Evolutionary conservation across 2,888 invertebrate genomes (phyloP), one percentile per base, ranked within the genome.

Genomic region (Pyralis farinalis): DNA sequence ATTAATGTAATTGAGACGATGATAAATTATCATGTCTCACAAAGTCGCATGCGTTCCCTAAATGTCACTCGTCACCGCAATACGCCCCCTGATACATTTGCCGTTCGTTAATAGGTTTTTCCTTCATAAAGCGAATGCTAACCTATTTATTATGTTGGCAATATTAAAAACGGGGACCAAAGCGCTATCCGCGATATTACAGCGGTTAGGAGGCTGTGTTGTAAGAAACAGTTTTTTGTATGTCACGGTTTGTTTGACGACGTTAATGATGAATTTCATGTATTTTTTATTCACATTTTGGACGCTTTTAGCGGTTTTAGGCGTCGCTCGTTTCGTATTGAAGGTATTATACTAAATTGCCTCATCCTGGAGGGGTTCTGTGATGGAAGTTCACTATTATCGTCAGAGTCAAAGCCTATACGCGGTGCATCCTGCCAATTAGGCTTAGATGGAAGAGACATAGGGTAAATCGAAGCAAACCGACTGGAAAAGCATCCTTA

Each of bases 61-160:
- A 25, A n/a, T 37, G 7, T 33, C 41, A 21, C 27, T 20, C 6
- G 41, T 20, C 28, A 25, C 34, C 42, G 37, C 3, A 65, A 74
- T 81, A 59, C 8, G 8, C 51, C 52, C 67, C 72, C 74, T 81
- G 80, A 86, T 86, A 86, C 84, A 80, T 86, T 83, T 72, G 67
- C 57, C 71, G 73, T 68, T 78, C 79, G 84, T 86, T 87, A 86
- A 87, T 87, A 87, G 82, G 83, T 84, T 85, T 85, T 86, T 74
- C 82, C 80, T 83, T 85, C 86, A 86, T 84, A 87, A 87, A 80
- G 83, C 74, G 85, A 86, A 87, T 86, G 83, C 69, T 85, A 82
- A 84, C 86, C 85, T 84, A 87, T 88, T 87, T 87, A 87, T 88
- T 85, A 85, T 79, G 67, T 75, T 70, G 73, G 64, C 71, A 72